phyloP scores from a whole-genome alignment of 2,888 invertebrate genomes.

The Encarsia formosa region DNA sequence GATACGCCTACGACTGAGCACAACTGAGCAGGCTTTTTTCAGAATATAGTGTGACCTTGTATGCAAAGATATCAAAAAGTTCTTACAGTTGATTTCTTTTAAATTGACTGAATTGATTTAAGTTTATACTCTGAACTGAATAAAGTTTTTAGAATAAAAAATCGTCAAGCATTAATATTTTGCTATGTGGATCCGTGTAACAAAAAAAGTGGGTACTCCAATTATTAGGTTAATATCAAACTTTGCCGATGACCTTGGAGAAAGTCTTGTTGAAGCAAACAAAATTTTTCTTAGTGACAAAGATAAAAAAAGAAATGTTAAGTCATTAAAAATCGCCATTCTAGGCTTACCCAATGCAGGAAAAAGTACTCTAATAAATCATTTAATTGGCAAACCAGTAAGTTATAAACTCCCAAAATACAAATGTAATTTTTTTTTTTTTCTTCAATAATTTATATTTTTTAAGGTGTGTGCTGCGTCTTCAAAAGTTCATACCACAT shows the following conservation, averaged over 20 bases:
- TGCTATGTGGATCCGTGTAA: constrained; percentile 18
- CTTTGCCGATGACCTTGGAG: constrained; percentile 22
- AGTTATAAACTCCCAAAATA: constrained; percentile 29
- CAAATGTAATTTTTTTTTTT: constrained; percentile 2
- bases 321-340: constrained; percentile 58
- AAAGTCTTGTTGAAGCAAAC: constrained; percentile 17
- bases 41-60: no score
- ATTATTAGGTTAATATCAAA: constrained; percentile 17
- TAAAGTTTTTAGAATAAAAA: no score
- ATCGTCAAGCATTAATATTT: no score
- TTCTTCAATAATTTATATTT: constrained; percentile 1
- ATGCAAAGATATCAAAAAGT: no score
- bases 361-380: constrained; percentile 92
- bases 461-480: constrained; percentile 84
- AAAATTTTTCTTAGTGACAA: constrained; percentile 20
- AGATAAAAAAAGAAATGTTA: constrained; percentile 19
- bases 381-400: constrained; percentile 74
- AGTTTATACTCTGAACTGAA: no score
- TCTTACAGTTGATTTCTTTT: no score
- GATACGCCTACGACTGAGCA: no score
- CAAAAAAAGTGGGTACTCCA: constrained; percentile 13
- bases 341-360: constrained; percentile 93
- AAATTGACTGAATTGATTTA: no score
- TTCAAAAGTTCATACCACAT: constrained; percentile 87
- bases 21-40: no score